Evolutionary conservation across 2,888 invertebrate species (phyloP).

Genomic region (Drosophila conformis): DNA sequence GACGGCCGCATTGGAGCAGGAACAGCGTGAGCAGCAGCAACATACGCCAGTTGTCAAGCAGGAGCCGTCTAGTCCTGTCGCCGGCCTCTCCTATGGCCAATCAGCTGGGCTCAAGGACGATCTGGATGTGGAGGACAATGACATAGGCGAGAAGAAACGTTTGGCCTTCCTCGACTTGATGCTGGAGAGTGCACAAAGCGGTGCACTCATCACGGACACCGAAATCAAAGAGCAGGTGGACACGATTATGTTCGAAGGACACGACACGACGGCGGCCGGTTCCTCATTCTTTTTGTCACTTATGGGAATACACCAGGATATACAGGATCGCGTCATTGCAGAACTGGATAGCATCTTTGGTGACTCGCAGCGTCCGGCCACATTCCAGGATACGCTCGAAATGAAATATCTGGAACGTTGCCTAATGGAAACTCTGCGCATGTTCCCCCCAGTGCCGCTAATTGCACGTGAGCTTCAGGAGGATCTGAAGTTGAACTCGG

Average conservation of each 20-base stretch:
- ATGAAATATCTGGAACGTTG: conserved; percentile 94
- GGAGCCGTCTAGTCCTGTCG: conserved; percentile 85
- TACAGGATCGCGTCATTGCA: conserved; percentile 90
- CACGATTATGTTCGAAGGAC: conserved; percentile 95
- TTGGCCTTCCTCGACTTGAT: conserved; percentile 95
- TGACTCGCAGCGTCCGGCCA: conserved; percentile 90
- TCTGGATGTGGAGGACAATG: conserved; percentile 91
- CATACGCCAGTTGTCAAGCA: conserved; percentile 3
- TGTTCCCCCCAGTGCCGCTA: conserved; percentile 92
- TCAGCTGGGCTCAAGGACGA: conserved; percentile 91
- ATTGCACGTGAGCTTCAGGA: conserved; percentile 91
- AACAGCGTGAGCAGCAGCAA: conserved; percentile 39
- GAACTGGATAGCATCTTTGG: conserved; percentile 92
- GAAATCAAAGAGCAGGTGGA: conserved; percentile 94
- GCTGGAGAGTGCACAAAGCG: conserved; percentile 91
- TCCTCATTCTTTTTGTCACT: conserved; percentile 92
- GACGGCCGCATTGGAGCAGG: conserved; percentile 63
- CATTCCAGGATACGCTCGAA: conserved; percentile 92
- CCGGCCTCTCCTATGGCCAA: conserved; percentile 90
- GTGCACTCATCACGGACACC: conserved; percentile 89
- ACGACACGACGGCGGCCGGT: conserved; percentile 93
- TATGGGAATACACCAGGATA: conserved; percentile 90
- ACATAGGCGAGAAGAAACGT: conserved; percentile 92
- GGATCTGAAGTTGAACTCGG: conserved; percentile 90
- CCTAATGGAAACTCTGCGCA: conserved; percentile 91